These are phyloP conservation scores for Babyrousa celebensis DNA, from an alignment of 2,797 vertebrate genomes.

Conservation along the genomic window DNA sequence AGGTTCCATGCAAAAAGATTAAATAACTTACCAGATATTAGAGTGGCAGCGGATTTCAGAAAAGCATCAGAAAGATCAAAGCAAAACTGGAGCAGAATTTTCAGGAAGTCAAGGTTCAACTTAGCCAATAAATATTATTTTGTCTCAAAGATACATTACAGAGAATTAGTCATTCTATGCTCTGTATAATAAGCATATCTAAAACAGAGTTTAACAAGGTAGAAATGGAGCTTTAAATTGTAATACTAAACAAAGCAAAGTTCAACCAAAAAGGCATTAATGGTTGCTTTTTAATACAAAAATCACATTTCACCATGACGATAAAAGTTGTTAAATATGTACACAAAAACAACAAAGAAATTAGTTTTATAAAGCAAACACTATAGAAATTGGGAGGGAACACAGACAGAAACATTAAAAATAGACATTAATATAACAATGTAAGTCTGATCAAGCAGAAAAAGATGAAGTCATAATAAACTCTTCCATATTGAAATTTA, in stretches of 20 bases:
- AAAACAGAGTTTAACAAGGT: neutral
- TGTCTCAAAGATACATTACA: neutral
- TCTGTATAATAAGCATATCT: neutral
- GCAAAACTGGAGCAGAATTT: neutral
- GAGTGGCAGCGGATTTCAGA: neutral
- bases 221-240: neutral
- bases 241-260: neutral
- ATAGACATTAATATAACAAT: neutral
- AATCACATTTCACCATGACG: neutral
- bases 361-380: neutral
- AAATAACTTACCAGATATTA: neutral
- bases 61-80: neutral
- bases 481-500: neutral
- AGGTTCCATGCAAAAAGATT: neutral
- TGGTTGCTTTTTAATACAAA: neutral
- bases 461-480: neutral
- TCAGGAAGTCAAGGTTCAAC: neutral
- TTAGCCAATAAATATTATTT: constrained; percentile 35
- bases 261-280: neutral
- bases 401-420: neutral
- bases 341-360: neutral
- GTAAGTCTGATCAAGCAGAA: neutral
- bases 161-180: neutral
- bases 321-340: neutral
- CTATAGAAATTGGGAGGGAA: neutral